These are phyloP conservation scores for Cassiopea xamachana DNA, from an alignment of 30 jellyfish, hydroid and myxozoan species.

Conservation along the genomic window DNA sequence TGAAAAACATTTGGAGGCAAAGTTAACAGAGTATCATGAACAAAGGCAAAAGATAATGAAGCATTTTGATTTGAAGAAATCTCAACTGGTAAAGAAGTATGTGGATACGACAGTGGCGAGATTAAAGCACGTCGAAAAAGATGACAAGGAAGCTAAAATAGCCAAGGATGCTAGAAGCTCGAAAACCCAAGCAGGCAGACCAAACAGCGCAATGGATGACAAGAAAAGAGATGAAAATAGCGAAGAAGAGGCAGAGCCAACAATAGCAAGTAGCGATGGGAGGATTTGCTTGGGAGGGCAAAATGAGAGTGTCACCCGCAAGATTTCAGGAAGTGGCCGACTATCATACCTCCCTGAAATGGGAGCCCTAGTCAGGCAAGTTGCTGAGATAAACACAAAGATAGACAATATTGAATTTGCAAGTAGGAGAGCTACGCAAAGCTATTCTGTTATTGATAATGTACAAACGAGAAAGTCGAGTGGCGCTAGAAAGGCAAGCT, in stretches of 20 bases:
- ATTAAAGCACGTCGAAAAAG: neutral
- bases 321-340: too few relatives aligned
- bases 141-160: neutral
- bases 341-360: too few relatives aligned
- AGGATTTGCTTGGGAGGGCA: too few relatives aligned
- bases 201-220: too few relatives aligned
- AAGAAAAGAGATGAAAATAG: too few relatives aligned
- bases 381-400: too few relatives aligned
- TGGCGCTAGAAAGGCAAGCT: neutral
- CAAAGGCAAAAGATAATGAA: slow-evolving; percentile 16
- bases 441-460: slow-evolving; percentile 2
- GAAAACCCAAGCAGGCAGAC: neutral
- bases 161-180: neutral
- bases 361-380: too few relatives aligned
- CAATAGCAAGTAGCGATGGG: too few relatives aligned
- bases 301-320: too few relatives aligned
- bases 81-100: slow-evolving; percentile 9
- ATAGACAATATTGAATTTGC: neutral
- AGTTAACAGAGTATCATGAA: slow-evolving; percentile 20
- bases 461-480: neutral
- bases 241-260: too few relatives aligned
- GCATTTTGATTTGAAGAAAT: slow-evolving; percentile 2
- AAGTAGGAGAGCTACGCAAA: neutral
- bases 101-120: neutral
- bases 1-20: slow-evolving; percentile 21